A percentile compares a stretch with the other conserved stretches of the same genome.
Evolutionary conservation across 2,888 invertebrate species (phyloP).

Genomic region (Capitulum mitella): DNA sequence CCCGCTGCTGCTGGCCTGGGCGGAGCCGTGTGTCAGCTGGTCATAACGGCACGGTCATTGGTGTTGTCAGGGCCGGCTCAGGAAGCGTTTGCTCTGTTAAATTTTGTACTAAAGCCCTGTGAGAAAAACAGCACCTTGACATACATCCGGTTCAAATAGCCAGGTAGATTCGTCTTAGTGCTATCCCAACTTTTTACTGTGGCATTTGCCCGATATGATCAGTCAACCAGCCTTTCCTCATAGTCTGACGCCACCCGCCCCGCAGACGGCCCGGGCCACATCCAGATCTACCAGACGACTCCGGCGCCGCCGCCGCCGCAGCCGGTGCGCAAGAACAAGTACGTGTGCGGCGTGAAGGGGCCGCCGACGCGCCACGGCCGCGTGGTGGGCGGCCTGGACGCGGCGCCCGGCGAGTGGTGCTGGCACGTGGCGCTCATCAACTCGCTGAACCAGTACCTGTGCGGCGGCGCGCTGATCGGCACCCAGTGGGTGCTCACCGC

Average conservation of each 20-base stretch:
- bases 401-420: constrained; percentile 87
- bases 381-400: constrained; percentile 86
- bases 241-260: neutral
- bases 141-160: no score
- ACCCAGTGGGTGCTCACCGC: constrained; percentile 88
- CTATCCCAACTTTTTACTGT: no score
- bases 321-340: constrained; percentile 61
- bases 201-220: no score
- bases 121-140: no score
- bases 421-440: constrained; percentile 92
- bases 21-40: no score
- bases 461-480: constrained; percentile 86
- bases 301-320: constrained; percentile 49
- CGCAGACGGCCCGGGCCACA: constrained; percentile 23
- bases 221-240: no score
- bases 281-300: constrained; percentile 42
- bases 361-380: constrained; percentile 52
- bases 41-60: no score
- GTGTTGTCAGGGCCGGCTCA: no score
- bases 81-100: no score
- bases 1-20: no score
- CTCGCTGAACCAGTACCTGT: constrained; percentile 84
- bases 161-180: no score
- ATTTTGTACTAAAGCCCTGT: no score
- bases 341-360: constrained; percentile 88